phyloP scores from a whole-genome alignment of 2,113 vertebrate genomes.

The Orientallactaga bullata region DNA sequence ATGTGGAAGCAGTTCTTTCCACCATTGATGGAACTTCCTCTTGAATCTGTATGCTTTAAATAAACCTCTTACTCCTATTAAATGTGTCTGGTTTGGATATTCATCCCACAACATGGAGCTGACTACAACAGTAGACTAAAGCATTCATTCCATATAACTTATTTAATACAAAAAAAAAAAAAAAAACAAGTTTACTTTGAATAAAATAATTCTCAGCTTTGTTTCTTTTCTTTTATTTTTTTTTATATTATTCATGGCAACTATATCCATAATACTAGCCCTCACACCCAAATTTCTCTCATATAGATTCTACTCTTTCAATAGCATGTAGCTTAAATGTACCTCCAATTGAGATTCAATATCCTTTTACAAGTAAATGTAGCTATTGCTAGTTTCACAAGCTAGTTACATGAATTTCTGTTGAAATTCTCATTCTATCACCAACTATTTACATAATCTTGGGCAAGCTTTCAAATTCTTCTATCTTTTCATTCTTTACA shows the following conservation, averaged over 20 bases:
- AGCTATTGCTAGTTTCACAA: background rate
- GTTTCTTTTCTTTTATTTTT: background rate
- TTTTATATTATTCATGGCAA: background rate
- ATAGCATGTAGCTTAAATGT: background rate
- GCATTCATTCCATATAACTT: background rate
- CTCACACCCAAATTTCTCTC: background rate
- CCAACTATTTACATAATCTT: background rate
- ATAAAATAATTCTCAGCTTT: conserved; percentile 11
- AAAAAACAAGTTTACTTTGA: background rate
- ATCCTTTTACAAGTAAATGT: background rate
- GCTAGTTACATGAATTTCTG: background rate
- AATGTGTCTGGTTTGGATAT: too few species aligned
- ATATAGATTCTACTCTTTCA: background rate
- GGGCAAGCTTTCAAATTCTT: background rate
- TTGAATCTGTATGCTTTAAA: too few species aligned
- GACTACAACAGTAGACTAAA: background rate
- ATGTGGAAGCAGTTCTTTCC: too few species aligned
- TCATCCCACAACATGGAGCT: too few species aligned
- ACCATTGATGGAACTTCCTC: too few species aligned
- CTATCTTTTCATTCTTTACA: background rate
- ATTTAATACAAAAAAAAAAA: conserved; percentile 25
- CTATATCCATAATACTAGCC: fast-evolving
- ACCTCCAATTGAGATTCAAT: background rate
- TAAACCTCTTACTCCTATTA: too few species aligned
- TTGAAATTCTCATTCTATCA: conserved; percentile 29